Base-by-base conservation (phyloP, 2,113 vertebrate species). In the Heterocephalus glaber region DNA sequence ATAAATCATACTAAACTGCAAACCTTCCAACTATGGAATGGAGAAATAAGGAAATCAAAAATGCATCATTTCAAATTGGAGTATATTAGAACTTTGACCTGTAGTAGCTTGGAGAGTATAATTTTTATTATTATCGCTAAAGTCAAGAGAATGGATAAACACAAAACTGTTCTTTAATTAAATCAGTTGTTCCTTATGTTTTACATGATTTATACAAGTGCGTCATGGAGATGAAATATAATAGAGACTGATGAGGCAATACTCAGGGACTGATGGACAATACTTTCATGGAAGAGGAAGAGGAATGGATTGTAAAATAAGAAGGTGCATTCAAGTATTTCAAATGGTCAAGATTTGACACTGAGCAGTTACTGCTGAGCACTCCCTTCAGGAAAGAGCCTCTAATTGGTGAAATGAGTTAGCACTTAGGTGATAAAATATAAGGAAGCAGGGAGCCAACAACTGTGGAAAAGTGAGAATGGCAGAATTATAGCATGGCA, bases 231-330 rank as follows among this genome's bases (percentile, higher is more conserved):
- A 96, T 93, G 96, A 74, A 95, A 89, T 92, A 95, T 65, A 41
- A 41, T 80, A 33, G 89, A 44, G 89, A 96, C 49, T 97, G 97
- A 97, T 95, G 86, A 96, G 98, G 98, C 92, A 99, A 98, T n/a
- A n/a, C n/a, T n/a, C n/a, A 99, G 98, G 94, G 98, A 98, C 98
- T 99, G 99, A 99, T 98, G 98, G 98, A 99, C 98, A 99, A 98
- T 99, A 99, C 99, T 99, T 99, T 99, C 98, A 99, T 99, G 98
- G 99, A 99, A 98, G 99, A 99, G 98, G 99, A 99, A 98, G 99
- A 99, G 98, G 98, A 99, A 98, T 99, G 99, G 98, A 99, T 98
- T 99, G 98, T 98, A 99, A 99, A 99, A 99, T 98, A 99, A 99
- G 98, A 99, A 99, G 99, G 98, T 98, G 5, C 30, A 19, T 60